Conservation (phyloP, 2,888 invertebrate species). For the Timema cristinae region DNA sequence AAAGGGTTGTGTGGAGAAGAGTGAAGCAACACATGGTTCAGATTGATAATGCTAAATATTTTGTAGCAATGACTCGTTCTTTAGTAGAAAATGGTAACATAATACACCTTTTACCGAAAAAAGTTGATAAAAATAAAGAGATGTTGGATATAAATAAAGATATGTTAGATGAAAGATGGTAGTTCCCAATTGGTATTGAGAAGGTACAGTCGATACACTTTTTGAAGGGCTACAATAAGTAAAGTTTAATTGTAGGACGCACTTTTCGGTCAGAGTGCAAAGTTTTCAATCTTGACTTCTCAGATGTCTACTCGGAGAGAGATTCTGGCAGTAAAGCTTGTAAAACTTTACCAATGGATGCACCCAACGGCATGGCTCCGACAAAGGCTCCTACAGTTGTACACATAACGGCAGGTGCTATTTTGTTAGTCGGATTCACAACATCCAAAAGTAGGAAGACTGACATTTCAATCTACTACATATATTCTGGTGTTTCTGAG, state of each 20-base stretch:
- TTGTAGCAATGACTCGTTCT: background rate
- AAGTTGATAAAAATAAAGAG: background rate
- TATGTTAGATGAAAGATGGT: background rate
- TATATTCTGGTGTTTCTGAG: background rate
- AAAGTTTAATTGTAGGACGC: background rate
- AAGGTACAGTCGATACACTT: no score
- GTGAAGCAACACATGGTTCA: background rate
- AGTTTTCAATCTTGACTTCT: background rate
- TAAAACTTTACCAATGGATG: background rate
- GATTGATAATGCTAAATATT: background rate
- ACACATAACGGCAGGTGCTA: background rate
- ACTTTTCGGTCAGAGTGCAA: no score
- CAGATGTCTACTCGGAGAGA: background rate
- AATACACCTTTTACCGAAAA: conserved; percentile 1
- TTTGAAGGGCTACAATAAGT: no score
- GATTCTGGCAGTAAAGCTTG: background rate
- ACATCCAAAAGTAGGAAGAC: background rate
- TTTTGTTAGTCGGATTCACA: background rate
- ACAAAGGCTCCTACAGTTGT: background rate
- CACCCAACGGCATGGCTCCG: background rate
- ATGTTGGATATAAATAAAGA: background rate
- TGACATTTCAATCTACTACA: background rate
- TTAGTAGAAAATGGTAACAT: background rate
- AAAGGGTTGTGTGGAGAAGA: background rate
- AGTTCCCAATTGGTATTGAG: background rate